These are phyloP conservation scores for Onychomys torridus DNA, from an alignment of 2,797 vertebrate species.

Conservation along the genomic window DNA sequence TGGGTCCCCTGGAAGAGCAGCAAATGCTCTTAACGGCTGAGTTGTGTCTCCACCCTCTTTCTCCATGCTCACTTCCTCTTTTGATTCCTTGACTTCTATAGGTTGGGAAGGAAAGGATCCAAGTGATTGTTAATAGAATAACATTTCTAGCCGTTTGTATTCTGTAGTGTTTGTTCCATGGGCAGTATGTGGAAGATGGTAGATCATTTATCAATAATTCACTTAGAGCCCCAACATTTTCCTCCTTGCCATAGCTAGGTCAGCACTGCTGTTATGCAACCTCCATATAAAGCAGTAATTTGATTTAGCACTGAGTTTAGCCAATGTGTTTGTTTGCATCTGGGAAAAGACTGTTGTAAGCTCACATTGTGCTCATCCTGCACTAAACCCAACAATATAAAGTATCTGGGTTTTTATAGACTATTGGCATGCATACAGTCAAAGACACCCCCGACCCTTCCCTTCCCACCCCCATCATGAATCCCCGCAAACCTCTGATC, in stretches of 20 bases:
- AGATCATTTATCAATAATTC: neutral
- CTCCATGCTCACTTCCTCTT: neutral
- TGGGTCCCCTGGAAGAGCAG: neutral
- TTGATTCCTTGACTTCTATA: neutral
- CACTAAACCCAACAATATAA: neutral
- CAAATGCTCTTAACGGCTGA: neutral
- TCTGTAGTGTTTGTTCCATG: fast-evolving
- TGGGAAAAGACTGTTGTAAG: neutral
- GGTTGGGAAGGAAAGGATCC: neutral
- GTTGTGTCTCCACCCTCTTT: no score
- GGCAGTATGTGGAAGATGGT: neutral
- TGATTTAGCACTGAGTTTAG: neutral
- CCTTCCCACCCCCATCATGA: no score
- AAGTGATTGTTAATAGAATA: neutral
- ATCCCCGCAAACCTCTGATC: neutral
- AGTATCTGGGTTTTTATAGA: neutral
- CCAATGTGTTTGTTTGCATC: neutral
- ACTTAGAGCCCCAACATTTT: fast-evolving
- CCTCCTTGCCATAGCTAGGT: no score
- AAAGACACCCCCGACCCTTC: fast-evolving
- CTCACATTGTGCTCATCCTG: neutral
- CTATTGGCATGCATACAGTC: neutral
- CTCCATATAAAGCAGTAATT: neutral
- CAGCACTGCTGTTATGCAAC: fast-evolving
- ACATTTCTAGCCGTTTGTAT: neutral